These are phyloP conservation scores for Colostygia pectinataria DNA, from an alignment of 2,888 invertebrate genomes.

Conservation along the genomic window DNA sequence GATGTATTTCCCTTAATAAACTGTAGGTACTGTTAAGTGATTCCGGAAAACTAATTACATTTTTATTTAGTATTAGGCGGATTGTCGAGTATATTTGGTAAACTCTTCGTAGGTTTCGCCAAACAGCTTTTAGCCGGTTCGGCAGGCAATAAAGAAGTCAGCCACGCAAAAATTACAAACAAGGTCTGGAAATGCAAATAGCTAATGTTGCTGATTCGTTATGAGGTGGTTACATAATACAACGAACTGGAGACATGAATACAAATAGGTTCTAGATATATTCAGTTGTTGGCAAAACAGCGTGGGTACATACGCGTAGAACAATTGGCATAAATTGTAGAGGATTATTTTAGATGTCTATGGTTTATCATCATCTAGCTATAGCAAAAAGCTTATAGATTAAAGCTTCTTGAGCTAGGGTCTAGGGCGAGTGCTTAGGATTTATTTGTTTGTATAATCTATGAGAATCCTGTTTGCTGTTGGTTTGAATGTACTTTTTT, in stretches of 20 bases:
- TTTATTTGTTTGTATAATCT: too few species aligned
- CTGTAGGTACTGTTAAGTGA: too few species aligned
- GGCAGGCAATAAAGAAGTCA: not conserved
- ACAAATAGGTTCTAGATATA: slow-evolving; percentile 52
- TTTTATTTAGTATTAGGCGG: too few species aligned
- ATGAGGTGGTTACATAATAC: slow-evolving; percentile 64
- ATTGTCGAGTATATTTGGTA: too few species aligned
- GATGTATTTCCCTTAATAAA: slow-evolving; percentile 4
- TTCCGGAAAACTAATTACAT: too few species aligned
- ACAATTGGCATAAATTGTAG: slow-evolving; percentile 31
- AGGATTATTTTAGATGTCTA: not conserved
- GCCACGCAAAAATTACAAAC: slow-evolving; percentile 14
- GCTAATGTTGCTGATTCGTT: slow-evolving; percentile 56
- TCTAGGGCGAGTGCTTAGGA: too few species aligned
- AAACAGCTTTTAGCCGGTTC: not conserved
- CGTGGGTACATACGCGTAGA: slow-evolving; percentile 41
- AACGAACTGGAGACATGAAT: slow-evolving; percentile 51
- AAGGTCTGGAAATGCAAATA: slow-evolving; percentile 53
- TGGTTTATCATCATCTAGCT: slow-evolving; percentile 3
- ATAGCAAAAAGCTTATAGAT: too few species aligned
- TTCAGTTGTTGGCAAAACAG: slow-evolving; percentile 40
- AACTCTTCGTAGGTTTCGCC: too few species aligned
- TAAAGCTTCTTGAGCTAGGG: too few species aligned
- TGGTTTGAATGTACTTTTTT: too few species aligned
- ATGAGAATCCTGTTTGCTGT: too few species aligned